Evolutionary conservation across 2,797 vertebrate species (phyloP).

Genomic region (Pagetopsis macropterus): DNA sequence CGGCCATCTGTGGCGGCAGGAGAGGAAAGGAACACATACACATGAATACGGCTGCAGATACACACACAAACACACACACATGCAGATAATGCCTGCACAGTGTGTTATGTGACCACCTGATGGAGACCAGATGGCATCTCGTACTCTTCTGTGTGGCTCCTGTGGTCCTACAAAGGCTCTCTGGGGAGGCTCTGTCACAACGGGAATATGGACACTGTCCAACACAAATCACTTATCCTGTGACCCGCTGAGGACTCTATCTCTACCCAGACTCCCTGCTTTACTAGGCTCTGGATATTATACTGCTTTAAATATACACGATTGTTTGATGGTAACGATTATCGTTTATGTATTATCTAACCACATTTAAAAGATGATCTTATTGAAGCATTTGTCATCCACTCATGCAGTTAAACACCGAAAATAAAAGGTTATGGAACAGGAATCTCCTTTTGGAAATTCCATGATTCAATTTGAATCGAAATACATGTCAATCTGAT

Average conservation of each 20-base stretch:
- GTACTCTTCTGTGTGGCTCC: conserved; percentile 58
- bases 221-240: conserved; percentile 49
- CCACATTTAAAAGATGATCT: conserved; percentile 1
- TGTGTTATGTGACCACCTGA: conserved; percentile 52
- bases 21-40: conserved; percentile 16
- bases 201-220: conserved; percentile 53
- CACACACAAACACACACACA: conserved; percentile 4
- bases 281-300: neutral
- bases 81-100: conserved; percentile 9
- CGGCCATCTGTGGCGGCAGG: conserved; percentile 82
- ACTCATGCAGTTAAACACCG: neutral
- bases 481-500: neutral
- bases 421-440: neutral
- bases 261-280: neutral
- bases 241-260: conserved; percentile 28
- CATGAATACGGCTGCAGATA: conserved; percentile 21
- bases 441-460: neutral
- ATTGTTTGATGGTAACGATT: neutral
- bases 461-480: neutral
- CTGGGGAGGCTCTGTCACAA: conserved; percentile 46
- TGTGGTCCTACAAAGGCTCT: conserved; percentile 63
- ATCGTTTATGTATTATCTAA: neutral
- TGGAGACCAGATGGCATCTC: conserved; percentile 68
- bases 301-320: neutral
- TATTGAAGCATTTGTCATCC: neutral